These are phyloP conservation scores for Struthidea cinerea DNA, from an alignment of 2,113 vertebrate species.

Conservation along the genomic window DNA sequence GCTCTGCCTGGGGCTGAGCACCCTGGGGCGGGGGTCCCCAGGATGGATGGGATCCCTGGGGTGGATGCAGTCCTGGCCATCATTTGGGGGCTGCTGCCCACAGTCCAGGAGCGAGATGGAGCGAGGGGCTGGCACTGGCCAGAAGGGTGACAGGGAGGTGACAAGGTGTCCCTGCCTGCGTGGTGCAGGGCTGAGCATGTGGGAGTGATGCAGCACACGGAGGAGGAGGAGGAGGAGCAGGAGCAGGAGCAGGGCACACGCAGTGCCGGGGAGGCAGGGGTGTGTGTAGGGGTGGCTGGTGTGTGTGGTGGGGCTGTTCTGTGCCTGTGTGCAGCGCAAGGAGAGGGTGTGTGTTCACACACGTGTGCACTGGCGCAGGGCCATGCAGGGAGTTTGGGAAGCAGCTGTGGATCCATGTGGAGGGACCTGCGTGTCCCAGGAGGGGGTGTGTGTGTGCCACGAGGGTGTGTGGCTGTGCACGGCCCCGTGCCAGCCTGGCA, in stretches of 20 bases:
- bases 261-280: background rate
- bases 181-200: background rate
- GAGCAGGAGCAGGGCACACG: too few species aligned
- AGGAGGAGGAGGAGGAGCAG: background rate
- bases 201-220: background rate
- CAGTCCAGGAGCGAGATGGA: background rate
- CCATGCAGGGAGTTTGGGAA: background rate
- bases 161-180: background rate
- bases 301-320: background rate
- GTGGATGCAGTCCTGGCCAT: background rate
- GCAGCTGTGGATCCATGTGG: fast-evolving
- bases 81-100: background rate
- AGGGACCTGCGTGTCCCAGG: background rate
- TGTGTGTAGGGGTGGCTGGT: background rate
- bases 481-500: background rate
- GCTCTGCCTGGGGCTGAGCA: background rate
- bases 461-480: background rate
- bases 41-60: background rate
- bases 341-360: background rate
- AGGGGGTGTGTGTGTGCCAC: background rate
- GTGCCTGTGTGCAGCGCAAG: background rate
- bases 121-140: fast-evolving
- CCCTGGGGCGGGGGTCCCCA: background rate
- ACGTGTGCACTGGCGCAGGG: background rate
- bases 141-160: background rate